Conservation (phyloP, 30 jellyfish, hydroid and myxozoan species). For the Euphysa ruthae region DNA sequence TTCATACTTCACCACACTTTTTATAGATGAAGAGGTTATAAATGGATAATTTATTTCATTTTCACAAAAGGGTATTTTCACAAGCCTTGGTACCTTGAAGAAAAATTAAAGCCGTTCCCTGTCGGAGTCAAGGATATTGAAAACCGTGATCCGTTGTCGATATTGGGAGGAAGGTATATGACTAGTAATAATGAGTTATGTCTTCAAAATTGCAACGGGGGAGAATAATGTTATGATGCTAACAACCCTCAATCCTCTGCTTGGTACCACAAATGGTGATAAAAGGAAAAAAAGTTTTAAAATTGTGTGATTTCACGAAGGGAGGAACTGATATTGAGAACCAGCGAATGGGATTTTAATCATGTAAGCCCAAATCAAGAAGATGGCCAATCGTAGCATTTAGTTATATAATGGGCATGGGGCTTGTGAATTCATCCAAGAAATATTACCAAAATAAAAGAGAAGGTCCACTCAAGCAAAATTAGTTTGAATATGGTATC, state of each 20-base stretch:
- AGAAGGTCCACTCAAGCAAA: slow-evolving; percentile 4
- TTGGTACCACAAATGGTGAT: slow-evolving; percentile 24
- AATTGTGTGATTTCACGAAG: slow-evolving; percentile 22
- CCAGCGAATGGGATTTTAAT: slow-evolving; percentile 18
- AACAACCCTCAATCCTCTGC: slow-evolving; percentile 19
- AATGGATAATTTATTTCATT: slow-evolving; percentile 17
- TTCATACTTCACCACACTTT: not conserved
- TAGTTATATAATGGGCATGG: slow-evolving; percentile 1
- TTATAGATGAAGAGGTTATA: not conserved
- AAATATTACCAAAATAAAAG: not conserved
- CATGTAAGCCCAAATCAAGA: not conserved
- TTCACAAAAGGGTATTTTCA: not conserved
- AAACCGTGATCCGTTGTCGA: not conserved
- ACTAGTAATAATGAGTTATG: not conserved
- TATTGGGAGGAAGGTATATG: slow-evolving; percentile 12
- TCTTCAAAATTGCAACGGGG: slow-evolving; percentile 3
- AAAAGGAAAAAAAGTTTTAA: slow-evolving; percentile 1
- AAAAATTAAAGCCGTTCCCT: slow-evolving; percentile 14
- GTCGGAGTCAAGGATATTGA: slow-evolving; percentile 6
- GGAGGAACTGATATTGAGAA: slow-evolving; percentile 32
- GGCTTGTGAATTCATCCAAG: slow-evolving; percentile 26
- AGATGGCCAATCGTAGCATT: slow-evolving; percentile 31
- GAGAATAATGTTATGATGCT: slow-evolving; percentile 24
- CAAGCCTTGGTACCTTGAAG: slow-evolving; percentile 20
- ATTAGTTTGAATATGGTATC: slow-evolving; percentile 18